phyloP scores from a whole-genome alignment of 2,113 vertebrate species.

The Salminus brasiliensis region DNA sequence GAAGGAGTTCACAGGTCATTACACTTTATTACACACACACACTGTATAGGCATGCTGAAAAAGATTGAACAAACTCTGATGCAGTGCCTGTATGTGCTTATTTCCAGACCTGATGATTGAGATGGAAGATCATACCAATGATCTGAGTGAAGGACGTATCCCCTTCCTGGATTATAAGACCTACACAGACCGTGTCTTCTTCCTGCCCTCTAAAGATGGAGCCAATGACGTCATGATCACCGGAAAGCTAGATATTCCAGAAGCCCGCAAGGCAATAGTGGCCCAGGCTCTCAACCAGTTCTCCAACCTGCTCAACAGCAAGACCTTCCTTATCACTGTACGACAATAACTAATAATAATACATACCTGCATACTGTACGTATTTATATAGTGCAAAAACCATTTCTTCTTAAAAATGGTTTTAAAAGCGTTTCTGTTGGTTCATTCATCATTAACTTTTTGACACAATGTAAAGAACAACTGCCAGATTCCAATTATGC shows the following conservation, averaged over 20 bases:
- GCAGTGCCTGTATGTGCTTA: not conserved
- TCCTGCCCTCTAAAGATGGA: slow-evolving; percentile 92
- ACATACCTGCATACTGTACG: no score
- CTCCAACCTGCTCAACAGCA: slow-evolving; percentile 97
- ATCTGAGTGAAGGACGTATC: slow-evolving; percentile 91
- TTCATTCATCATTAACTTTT: no score
- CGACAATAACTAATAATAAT: slow-evolving; percentile 24
- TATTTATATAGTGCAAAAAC: no score
- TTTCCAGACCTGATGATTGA: slow-evolving; percentile 94
- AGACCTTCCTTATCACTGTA: slow-evolving; percentile 95
- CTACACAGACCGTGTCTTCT: slow-evolving; percentile 94
- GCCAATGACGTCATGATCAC: slow-evolving; percentile 94
- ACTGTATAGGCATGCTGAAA: not conserved
- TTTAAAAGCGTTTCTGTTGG: no score
- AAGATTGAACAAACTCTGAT: not conserved
- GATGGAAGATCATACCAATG: slow-evolving; percentile 96
- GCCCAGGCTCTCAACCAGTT: slow-evolving; percentile 93
- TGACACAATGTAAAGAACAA: no score
- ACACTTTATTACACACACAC: not conserved
- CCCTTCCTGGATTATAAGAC: slow-evolving; percentile 96
- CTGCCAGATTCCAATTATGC: no score
- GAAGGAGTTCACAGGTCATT: slow-evolving; percentile 82
- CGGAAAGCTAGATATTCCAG: slow-evolving; percentile 87
- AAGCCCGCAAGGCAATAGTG: slow-evolving; percentile 81
- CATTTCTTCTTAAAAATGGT: no score